Evolutionary conservation across 1,140 invertebrate species (phyloP), one percentile per base, ranked within the genome.

Genomic region (Phenacoccus solenopsis): DNA sequence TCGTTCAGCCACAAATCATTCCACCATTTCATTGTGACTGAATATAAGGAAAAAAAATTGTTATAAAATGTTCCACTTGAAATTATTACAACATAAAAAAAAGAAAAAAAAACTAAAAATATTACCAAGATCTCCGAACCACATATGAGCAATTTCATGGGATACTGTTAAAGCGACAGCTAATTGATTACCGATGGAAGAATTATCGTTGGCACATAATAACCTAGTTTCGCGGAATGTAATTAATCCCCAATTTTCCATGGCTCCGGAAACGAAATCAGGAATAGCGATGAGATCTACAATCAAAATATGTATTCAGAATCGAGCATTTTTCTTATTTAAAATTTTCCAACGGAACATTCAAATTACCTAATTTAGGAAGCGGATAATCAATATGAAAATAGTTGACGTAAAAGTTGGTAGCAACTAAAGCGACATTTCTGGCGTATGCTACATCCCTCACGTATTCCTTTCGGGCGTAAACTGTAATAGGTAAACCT

Each of bases 121-220:
- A 74, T 78, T 81, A 90, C 87, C 85, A 74, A 92, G 81, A 81
- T 93, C 91, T 70, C 90, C 90, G 79, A 93, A 93, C 91, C 91
- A 94, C 88, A 88, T 91, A 76, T 98, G 94, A 16, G 93, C 93
- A 68, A 96, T 80, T 81, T 98, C 95, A 78, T 98, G 94, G 0
- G 89, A 86, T 27, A 97, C 84, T 0, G 94, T 90, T 9, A 85
- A 81, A 7, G 90, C 88, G 3, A 97, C 88, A 72, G 84, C 80
- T 76, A 92, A 86, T 76, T 90, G 88, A 74, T 93, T 90, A 0
- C 76, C 77, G 1, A 87, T 83, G 0, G 92, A 91, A 64, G 87
- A 89, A 0, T 80, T 83, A 0, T 76, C 77, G 16, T 82, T 75
- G 74, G 93, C 86, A 70, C 87, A 91, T 1, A 97, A 80, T 70